Conservation (phyloP, 2,888 invertebrate species). For the Nomada hirtipes region DNA sequence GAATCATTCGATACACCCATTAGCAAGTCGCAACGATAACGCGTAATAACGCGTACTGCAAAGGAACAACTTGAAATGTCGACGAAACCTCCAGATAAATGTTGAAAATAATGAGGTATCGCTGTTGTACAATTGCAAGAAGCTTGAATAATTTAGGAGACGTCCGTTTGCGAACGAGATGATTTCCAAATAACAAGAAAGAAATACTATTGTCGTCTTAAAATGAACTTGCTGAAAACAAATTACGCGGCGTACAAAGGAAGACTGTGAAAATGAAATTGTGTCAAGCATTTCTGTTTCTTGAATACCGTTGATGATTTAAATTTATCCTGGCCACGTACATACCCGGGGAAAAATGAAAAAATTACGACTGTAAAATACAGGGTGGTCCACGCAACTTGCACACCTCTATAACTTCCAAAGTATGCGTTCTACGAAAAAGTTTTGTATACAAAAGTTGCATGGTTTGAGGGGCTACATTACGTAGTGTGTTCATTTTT, state of each 20-base stretch:
- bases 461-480: too few relatives aligned
- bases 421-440: too few relatives aligned
- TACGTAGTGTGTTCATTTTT: too few relatives aligned
- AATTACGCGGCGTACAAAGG: not conserved
- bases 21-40: too few relatives aligned
- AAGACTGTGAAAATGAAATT: not conserved
- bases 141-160: not conserved
- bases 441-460: too few relatives aligned
- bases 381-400: too few relatives aligned
- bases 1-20: conserved; percentile 5
- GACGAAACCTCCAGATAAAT: not conserved
- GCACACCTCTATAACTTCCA: too few relatives aligned
- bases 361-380: too few relatives aligned
- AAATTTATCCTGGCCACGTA: too few relatives aligned
- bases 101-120: conserved; percentile 7
- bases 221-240: not conserved
- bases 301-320: not conserved
- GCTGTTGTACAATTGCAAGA: not conserved
- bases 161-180: not conserved
- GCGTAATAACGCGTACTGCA: too few relatives aligned
- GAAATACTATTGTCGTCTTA: not conserved
- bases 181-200: not conserved
- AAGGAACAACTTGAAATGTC: too few relatives aligned
- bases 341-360: too few relatives aligned
- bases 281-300: not conserved